phyloP scores from a whole-genome alignment of 2,113 vertebrate genomes.

The Clarias gariepinus region DNA sequence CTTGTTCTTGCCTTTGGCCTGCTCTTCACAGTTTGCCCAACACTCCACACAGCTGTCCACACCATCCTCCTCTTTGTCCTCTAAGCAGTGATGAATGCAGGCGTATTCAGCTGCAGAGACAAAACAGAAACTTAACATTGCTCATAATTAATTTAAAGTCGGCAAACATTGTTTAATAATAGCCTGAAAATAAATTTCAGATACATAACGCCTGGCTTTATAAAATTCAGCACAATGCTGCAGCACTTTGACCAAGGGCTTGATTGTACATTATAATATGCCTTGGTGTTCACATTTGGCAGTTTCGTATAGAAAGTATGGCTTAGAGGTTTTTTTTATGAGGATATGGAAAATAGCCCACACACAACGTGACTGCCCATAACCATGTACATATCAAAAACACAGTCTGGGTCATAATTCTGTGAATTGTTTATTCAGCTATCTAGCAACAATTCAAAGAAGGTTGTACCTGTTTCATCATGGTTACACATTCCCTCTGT shows the following conservation, averaged over 20 bases:
- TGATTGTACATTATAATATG: background rate
- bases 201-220: background rate
- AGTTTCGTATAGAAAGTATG: background rate
- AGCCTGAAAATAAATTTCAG: background rate
- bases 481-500: conserved; percentile 97
- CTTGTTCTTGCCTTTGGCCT: conserved; percentile 84
- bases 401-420: background rate
- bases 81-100: conserved; percentile 79
- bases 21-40: conserved; percentile 86
- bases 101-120: conserved; percentile 77
- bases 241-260: too few relatives aligned
- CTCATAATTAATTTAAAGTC: background rate
- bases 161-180: background rate
- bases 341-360: too few relatives aligned
- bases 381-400: background rate
- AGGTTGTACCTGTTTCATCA: conserved; percentile 83
- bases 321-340: background rate
- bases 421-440: background rate
- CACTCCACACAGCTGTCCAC: conserved; percentile 90
- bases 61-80: conserved; percentile 88
- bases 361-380: background rate
- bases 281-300: background rate
- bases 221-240: background rate
- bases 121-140: background rate
- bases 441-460: background rate